A percentile compares a stretch with the other conserved stretches of the same genome.
Conservation (phyloP, 2,888 invertebrate genomes). For the Caenorhabditis sulstoni region DNA sequence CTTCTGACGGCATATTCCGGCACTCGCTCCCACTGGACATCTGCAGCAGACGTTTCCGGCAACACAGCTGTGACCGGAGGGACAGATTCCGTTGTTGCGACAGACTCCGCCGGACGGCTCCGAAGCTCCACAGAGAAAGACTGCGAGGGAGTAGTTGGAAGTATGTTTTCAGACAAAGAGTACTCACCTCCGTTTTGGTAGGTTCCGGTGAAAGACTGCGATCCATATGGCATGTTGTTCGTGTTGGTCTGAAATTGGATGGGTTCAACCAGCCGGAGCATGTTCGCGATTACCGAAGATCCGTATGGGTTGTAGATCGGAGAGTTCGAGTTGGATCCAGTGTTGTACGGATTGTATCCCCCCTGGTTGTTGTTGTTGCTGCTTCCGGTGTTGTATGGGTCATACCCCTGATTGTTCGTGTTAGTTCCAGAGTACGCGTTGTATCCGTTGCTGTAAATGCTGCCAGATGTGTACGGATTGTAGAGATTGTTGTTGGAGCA, state of each 20-base stretch:
- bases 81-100: conserved; percentile 58
- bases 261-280: too few species aligned
- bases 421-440: conserved; percentile 25
- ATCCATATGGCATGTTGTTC: conserved; percentile 32
- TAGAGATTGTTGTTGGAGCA: conserved; percentile 52
- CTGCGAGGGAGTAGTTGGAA: not conserved
- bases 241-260: not conserved
- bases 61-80: conserved; percentile 60
- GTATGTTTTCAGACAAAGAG: not conserved
- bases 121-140: conserved; percentile 54
- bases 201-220: conserved; percentile 50
- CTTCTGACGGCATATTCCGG: conserved; percentile 48
- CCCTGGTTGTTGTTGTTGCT: not conserved
- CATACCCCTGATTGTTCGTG: conserved; percentile 28
- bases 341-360: not conserved
- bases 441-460: conserved; percentile 17
- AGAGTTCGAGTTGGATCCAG: conserved; percentile 12
- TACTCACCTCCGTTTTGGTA: conserved; percentile 53
- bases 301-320: not conserved
- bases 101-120: conserved; percentile 63
- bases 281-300: not conserved
- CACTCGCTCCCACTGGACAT: conserved; percentile 62
- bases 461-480: conserved; percentile 16
- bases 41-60: conserved; percentile 69
- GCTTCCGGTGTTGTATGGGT: not conserved